Conservation (phyloP, 1,140 invertebrate genomes). For the Ectropis grisescens region DNA sequence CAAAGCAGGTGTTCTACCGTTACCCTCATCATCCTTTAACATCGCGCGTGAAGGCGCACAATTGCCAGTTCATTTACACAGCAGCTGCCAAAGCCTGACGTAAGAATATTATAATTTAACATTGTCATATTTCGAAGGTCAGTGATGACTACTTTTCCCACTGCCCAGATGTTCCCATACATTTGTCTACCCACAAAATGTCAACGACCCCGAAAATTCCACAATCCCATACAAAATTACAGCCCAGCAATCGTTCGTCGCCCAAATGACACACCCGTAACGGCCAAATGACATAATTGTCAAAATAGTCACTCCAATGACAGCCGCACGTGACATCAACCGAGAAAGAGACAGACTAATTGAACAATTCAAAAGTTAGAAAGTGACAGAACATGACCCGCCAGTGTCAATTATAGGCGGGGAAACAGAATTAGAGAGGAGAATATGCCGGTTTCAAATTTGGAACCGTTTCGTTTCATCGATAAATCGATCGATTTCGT, state of each 20-base stretch:
- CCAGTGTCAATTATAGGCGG: conserved; percentile 66
- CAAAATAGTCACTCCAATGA: conserved; percentile 62
- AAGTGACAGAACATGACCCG: conserved; percentile 34
- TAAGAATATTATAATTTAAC: too few species aligned
- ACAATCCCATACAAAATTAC: conserved; percentile 61
- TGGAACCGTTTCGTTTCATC: conserved; percentile 62
- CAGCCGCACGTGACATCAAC: conserved; percentile 57
- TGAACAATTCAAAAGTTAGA: conserved; percentile 5
- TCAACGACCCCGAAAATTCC: conserved; percentile 53
- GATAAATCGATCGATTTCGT: conserved; percentile 61
- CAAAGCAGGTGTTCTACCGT: too few species aligned
- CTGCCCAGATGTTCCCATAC: conserved; percentile 50
- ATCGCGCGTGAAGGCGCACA: too few species aligned
- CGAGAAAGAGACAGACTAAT: conserved; percentile 27
- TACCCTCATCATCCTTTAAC: too few species aligned
- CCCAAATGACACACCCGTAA: conserved; percentile 63
- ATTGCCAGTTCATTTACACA: too few species aligned
- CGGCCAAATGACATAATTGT: conserved; percentile 69
- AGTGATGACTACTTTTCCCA: conserved; percentile 14
- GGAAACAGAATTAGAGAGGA: conserved; percentile 64
- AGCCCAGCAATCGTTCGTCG: conserved; percentile 54
- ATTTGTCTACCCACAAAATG: conserved; percentile 37
- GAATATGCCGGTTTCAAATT: conserved; percentile 54
- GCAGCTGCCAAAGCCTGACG: too few species aligned
- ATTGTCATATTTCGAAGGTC: too few species aligned